A percentile compares a stretch with the other conserved stretches of the same genome.
Conservation (phyloP, 1,140 invertebrate genomes). For the Drosophila mojavensis region DNA sequence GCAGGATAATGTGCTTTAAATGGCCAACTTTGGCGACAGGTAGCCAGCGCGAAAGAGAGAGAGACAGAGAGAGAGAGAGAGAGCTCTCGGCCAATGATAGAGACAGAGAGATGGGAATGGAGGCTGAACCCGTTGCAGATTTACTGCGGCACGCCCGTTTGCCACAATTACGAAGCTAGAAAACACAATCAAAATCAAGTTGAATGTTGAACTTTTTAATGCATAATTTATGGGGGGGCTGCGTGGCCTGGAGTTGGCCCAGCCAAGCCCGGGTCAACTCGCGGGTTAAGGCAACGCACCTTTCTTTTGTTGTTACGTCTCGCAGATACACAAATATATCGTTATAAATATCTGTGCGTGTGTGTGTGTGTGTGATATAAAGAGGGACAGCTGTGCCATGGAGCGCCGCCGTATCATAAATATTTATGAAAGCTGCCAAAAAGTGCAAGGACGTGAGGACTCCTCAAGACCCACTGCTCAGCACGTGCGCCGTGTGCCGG, state of each 20-base stretch:
- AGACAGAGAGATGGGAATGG: not conserved
- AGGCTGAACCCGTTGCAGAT: slow-evolving; percentile 6
- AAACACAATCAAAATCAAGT: slow-evolving; percentile 75
- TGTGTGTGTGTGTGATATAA: slow-evolving; percentile 48
- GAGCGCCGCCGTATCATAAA: slow-evolving; percentile 64
- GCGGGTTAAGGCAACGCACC: slow-evolving; percentile 51
- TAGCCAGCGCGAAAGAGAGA: slow-evolving; percentile 20
- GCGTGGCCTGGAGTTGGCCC: slow-evolving; percentile 16
- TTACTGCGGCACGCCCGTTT: slow-evolving; percentile 32
- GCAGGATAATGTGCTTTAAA: slow-evolving; percentile 72
- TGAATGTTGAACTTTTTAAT: slow-evolving; percentile 80
- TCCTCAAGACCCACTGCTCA: slow-evolving; percentile 20
- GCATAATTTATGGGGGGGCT: slow-evolving; percentile 70
- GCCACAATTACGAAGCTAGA: slow-evolving; percentile 48
- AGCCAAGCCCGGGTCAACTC: not conserved
- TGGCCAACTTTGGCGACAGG: slow-evolving; percentile 67
- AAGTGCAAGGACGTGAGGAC: slow-evolving; percentile 25
- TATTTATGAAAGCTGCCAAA: slow-evolving; percentile 72
- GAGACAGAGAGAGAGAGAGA: no score
- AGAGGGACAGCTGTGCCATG: slow-evolving; percentile 39
- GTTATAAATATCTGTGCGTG: slow-evolving; percentile 27
- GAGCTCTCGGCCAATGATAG: not conserved
- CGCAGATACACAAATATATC: not conserved
- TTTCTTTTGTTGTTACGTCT: slow-evolving; percentile 20
- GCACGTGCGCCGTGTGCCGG: slow-evolving; percentile 53